Percentiles rank a stretch among this genome's conserved stretches.
These are phyloP conservation scores for Panorpa germanica DNA, from an alignment of 2,888 invertebrate species.

Conservation along the genomic window DNA sequence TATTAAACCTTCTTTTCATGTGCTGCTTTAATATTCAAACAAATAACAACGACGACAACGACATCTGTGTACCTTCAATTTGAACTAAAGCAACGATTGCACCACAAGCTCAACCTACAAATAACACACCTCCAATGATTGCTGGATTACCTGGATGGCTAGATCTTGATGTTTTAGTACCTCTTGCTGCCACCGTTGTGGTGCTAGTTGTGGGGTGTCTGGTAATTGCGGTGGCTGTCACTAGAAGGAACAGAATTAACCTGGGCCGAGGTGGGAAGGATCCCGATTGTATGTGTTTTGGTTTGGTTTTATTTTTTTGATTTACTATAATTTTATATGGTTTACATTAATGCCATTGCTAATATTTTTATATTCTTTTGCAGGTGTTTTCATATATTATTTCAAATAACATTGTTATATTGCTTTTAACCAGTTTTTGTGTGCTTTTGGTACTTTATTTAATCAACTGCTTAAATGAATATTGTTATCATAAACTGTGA, in stretches of 20 bases:
- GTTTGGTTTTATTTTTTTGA: slow-evolving; percentile 16
- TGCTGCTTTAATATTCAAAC: slow-evolving; percentile 9
- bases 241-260: slow-evolving; percentile 59
- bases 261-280: slow-evolving; percentile 68
- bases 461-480: too few relatives aligned
- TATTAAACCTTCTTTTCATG: slow-evolving; percentile 17
- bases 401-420: neutral
- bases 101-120: slow-evolving; percentile 36
- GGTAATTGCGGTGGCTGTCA: slow-evolving; percentile 77
- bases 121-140: slow-evolving; percentile 27
- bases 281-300: slow-evolving; percentile 50
- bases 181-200: slow-evolving; percentile 74
- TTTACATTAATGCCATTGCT: slow-evolving; percentile 8
- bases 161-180: slow-evolving; percentile 78
- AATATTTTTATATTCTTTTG: slow-evolving; percentile 10
- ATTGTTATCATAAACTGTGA: too few relatives aligned
- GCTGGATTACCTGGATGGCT: slow-evolving; percentile 75
- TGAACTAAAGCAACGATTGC: slow-evolving; percentile 46
- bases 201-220: slow-evolving; percentile 80
- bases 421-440: slow-evolving; percentile 1
- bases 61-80: slow-evolving; percentile 7
- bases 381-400: slow-evolving; percentile 6
- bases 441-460: too few relatives aligned
- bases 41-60: slow-evolving; percentile 8
- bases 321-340: slow-evolving; percentile 9